phyloP scores from a whole-genome alignment of 64 coral and sea anemone genomes.

The Catalaphyllia jardinei region DNA sequence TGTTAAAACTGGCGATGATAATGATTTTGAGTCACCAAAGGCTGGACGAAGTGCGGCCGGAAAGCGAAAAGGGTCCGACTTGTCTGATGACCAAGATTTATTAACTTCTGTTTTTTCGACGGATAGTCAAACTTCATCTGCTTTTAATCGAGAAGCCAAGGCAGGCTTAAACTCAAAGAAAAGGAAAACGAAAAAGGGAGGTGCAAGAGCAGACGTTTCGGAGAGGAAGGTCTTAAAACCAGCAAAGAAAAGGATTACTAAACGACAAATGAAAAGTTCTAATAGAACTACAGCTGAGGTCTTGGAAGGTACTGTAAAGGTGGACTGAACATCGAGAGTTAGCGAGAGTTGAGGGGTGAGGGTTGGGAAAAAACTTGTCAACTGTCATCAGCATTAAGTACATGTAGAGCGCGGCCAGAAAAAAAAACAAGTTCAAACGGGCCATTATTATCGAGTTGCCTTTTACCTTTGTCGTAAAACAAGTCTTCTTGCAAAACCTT shows the following conservation, averaged over 20 bases:
- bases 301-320: slow-evolving; percentile 12
- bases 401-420: too few relatives aligned
- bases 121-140: not conserved
- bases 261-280: not conserved
- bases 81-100: not conserved
- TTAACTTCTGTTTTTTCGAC: not conserved
- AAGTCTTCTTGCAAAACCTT: too few relatives aligned
- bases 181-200: not conserved
- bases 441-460: too few relatives aligned
- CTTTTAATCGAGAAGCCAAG: not conserved
- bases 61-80: slow-evolving; percentile 11
- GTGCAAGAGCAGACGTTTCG: not conserved
- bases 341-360: too few relatives aligned
- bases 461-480: too few relatives aligned
- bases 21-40: slow-evolving; percentile 39
- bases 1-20: not conserved
- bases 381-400: too few relatives aligned
- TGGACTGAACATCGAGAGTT: not conserved
- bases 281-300: not conserved
- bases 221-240: not conserved
- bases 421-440: too few relatives aligned
- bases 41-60: not conserved
- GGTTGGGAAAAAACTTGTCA: too few relatives aligned
- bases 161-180: not conserved
- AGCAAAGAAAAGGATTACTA: not conserved